Conservation (phyloP, 2,113 vertebrate species). For the Scomber colias region DNA sequence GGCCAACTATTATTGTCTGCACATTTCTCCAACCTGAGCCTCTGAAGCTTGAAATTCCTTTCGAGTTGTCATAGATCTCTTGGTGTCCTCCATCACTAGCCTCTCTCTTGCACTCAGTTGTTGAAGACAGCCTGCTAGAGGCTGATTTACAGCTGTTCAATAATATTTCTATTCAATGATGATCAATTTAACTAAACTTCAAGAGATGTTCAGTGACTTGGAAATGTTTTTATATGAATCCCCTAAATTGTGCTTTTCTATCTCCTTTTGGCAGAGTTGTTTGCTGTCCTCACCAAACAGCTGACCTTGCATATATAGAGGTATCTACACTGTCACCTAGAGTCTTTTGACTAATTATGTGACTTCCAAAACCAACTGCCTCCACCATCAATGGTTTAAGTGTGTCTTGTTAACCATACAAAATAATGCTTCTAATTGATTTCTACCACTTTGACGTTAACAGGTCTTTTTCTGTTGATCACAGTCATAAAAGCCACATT, state of each 20-base stretch:
- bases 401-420: too few species aligned
- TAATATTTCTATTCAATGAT: not conserved
- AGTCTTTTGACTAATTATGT: not conserved
- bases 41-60: not conserved
- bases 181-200: constrained; percentile 1
- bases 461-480: too few species aligned
- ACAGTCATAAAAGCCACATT: not conserved
- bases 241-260: too few species aligned
- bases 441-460: too few species aligned
- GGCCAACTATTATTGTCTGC: not conserved
- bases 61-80: not conserved
- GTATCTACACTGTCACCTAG: not conserved
- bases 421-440: not conserved
- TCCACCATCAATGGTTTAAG: too few species aligned
- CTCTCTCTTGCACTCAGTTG: not conserved
- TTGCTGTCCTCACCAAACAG: not conserved
- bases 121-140: constrained; percentile 1
- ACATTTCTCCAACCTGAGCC: not conserved
- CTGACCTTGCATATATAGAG: too few species aligned
- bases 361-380: too few species aligned
- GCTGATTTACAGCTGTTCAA: not conserved
- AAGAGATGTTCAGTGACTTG: not conserved
- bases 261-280: not conserved
- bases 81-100: not conserved
- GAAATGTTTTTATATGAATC: constrained; percentile 4